Conservation (phyloP, 2,797 vertebrate genomes). For the Adrianichthys oophorus region DNA sequence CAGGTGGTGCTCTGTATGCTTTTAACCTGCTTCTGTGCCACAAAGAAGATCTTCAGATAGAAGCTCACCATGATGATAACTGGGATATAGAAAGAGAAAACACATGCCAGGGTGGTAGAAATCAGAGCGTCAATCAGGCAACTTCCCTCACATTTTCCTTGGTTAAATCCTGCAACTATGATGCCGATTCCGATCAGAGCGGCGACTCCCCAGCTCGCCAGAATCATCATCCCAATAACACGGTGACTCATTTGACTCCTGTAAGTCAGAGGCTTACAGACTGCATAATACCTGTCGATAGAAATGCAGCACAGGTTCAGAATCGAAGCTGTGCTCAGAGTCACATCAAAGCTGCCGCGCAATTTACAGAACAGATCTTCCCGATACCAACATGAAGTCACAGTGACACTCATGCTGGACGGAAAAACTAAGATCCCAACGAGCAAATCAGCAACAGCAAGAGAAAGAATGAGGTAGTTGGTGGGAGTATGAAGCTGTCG, state of each 20-base stretch:
- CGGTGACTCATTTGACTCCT: conserved; percentile 7
- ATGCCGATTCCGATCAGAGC: conserved; percentile 81
- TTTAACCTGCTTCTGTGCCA: conserved; percentile 27
- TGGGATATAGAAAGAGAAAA: conserved; percentile 16
- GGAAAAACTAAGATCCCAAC: conserved; percentile 29
- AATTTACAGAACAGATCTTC: conserved; percentile 18
- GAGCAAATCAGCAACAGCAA: conserved; percentile 79
- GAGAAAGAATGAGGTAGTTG: conserved; percentile 85
- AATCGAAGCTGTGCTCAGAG: conserved; percentile 25
- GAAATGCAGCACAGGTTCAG: conserved; percentile 42
- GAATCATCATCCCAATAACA: conserved; percentile 72
- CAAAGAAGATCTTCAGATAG: conserved; percentile 24
- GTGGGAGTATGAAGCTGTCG: conserved; percentile 86
- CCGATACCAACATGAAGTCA: conserved; percentile 10
- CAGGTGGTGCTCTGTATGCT: conserved; percentile 24
- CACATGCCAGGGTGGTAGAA: conserved; percentile 1
- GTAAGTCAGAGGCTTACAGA: conserved; percentile 40
- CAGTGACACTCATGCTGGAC: conserved; percentile 18
- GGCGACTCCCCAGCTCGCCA: conserved; percentile 77
- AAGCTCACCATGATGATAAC: conserved; percentile 8
- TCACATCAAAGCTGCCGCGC: conserved; percentile 7
- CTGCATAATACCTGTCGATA: conserved; percentile 43
- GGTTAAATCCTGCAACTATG: conserved; percentile 77
- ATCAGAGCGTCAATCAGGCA: conserved; percentile 26
- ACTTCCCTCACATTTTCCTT: conserved; percentile 56